Conservation (phyloP, 2,113 vertebrate species). For the Sisor rabdophorus region DNA sequence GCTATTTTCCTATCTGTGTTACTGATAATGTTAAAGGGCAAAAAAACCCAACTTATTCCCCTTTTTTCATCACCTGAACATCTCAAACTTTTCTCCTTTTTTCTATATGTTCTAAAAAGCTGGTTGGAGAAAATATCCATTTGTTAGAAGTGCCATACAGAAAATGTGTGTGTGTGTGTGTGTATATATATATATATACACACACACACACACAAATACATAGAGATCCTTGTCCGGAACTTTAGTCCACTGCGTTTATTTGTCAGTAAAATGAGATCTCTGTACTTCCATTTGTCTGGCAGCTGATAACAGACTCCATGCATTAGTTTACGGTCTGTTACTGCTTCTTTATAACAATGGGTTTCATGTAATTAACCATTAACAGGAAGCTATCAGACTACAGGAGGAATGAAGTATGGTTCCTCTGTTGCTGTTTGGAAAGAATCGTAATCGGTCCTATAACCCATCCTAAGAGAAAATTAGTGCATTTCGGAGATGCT, state of each 20-base stretch:
- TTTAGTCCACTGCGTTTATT: slow-evolving; percentile 24
- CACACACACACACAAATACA: too few species aligned
- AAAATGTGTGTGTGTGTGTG: too few species aligned
- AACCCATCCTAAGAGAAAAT: too few species aligned
- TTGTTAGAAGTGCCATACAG: too few species aligned
- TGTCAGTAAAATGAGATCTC: slow-evolving; percentile 50
- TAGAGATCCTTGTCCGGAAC: background rate
- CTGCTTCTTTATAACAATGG: background rate
- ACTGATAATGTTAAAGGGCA: background rate
- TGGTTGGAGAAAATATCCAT: too few species aligned
- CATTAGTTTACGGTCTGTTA: slow-evolving; percentile 36
- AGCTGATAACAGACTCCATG: slow-evolving; percentile 35
- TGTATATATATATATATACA: too few species aligned
- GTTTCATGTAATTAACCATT: slow-evolving; percentile 10
- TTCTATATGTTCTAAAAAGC: too few species aligned
- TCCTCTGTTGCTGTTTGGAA: background rate
- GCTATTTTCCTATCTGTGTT: slow-evolving; percentile 36
- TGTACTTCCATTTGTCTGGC: slow-evolving; percentile 23
- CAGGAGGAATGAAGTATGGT: background rate
- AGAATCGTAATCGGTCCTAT: background rate
- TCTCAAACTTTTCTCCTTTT: too few species aligned
- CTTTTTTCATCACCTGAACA: background rate
- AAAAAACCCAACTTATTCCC: background rate
- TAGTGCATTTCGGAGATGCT: background rate
- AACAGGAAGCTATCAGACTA: background rate